Conservation (phyloP, 2,888 invertebrate species). For the Argyra leucocephala region DNA sequence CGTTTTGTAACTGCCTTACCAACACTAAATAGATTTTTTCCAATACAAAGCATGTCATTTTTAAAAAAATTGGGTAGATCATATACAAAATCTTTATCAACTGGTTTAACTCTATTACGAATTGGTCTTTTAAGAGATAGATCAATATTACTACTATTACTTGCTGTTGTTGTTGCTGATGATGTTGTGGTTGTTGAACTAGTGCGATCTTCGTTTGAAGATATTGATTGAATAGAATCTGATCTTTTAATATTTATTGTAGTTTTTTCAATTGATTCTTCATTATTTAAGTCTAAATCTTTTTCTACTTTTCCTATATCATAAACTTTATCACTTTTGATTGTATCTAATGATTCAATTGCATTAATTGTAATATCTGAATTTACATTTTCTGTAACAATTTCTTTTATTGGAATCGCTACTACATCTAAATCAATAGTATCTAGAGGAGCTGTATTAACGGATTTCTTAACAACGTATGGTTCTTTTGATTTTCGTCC, state of each 20-base stretch:
- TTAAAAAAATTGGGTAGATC: constrained; percentile 54
- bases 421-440: background rate
- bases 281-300: background rate
- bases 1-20: constrained; percentile 27
- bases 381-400: background rate
- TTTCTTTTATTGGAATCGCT: background rate
- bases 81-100: constrained; percentile 63
- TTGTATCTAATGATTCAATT: background rate
- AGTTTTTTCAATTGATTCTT: background rate
- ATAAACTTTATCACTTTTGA: background rate
- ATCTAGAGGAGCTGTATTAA: background rate
- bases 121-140: constrained; percentile 46
- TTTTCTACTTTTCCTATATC: background rate
- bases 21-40: constrained; percentile 22
- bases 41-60: constrained; percentile 28
- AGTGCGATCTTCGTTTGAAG: constrained; percentile 24
- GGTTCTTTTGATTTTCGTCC: background rate
- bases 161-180: constrained; percentile 8
- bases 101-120: constrained; percentile 55
- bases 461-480: background rate
- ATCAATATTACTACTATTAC: background rate
- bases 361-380: background rate
- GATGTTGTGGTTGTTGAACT: constrained; percentile 11
- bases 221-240: constrained; percentile 24
- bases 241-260: background rate